Percentiles rank a stretch among this genome's conserved stretches.
phyloP scores from a whole-genome alignment of 2,113 vertebrate genomes.

The Isurus oxyrinchus region DNA sequence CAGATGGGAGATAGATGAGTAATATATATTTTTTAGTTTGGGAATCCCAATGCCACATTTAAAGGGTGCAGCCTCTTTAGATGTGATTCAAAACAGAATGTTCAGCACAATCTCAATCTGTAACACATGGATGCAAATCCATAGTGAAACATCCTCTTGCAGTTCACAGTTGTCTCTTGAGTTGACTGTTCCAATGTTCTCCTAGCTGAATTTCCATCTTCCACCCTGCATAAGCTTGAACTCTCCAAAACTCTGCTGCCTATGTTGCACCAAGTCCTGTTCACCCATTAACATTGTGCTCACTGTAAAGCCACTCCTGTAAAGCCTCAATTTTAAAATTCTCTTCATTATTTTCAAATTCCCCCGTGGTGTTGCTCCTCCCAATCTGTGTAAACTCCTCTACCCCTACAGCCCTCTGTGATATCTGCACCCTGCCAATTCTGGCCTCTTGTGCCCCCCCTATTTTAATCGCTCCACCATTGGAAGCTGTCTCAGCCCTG shows the following conservation, averaged over 20 bases:
- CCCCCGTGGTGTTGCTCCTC: background rate
- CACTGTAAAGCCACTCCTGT: no score
- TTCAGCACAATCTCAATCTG: background rate
- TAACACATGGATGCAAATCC: background rate
- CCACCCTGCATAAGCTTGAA: no score
- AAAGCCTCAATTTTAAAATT: background rate
- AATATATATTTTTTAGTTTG: background rate
- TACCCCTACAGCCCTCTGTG: background rate
- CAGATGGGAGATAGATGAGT: background rate
- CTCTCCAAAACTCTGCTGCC: no score
- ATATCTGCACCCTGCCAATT: background rate
- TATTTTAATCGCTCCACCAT: background rate
- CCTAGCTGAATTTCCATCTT: no score
- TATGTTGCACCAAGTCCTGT: background rate
- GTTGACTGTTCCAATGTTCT: background rate
- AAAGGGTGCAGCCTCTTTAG: background rate
- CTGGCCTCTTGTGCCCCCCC: background rate
- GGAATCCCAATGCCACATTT: background rate
- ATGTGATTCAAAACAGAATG: background rate
- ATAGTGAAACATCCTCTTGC: background rate
- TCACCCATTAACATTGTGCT: background rate
- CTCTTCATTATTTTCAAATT: background rate
- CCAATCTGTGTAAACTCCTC: background rate
- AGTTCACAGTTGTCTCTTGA: background rate
- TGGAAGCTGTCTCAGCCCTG: background rate